A percentile compares a stretch with the other conserved stretches of the same genome.
Conservation (phyloP, 2,888 invertebrate genomes). For the Autographa gamma region DNA sequence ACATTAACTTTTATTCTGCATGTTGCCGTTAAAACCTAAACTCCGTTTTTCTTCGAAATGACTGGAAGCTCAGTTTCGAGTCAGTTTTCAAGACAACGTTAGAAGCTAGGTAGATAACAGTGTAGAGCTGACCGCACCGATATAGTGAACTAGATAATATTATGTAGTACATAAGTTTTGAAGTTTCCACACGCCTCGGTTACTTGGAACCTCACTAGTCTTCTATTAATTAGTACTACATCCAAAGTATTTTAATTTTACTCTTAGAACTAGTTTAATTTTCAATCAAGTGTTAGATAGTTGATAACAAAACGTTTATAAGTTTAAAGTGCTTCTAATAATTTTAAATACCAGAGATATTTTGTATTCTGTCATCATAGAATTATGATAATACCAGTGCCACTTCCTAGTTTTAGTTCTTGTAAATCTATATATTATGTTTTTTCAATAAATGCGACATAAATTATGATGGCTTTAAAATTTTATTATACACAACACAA, state of each 20-base stretch:
- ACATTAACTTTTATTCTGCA: conserved; percentile 6
- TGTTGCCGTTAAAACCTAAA: not conserved
- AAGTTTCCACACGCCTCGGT: conserved; percentile 4
- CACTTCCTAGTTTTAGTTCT: too few relatives aligned
- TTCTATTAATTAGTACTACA: conserved; percentile 3
- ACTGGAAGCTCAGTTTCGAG: not conserved
- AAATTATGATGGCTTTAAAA: too few relatives aligned
- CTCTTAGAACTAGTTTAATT: not conserved
- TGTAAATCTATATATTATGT: too few relatives aligned
- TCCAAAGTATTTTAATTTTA: not conserved
- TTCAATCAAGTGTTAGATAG: not conserved
- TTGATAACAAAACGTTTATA: not conserved
- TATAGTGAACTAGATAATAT: not conserved
- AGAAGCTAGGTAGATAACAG: not conserved
- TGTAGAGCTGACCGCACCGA: not conserved
- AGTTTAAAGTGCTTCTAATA: not conserved
- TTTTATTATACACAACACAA: too few relatives aligned
- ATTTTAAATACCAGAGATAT: too few relatives aligned
- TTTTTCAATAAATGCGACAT: too few relatives aligned
- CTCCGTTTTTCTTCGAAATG: not conserved
- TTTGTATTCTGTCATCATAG: too few relatives aligned
- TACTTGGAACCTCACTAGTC: not conserved
- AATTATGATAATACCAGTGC: too few relatives aligned
- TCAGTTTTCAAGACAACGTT: not conserved
- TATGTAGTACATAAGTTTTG: conserved; percentile 4